Evolutionary conservation across 1,140 invertebrate species (phyloP), one percentile per base, ranked within the genome.

Genomic region (Euwallacea fornicatus): DNA sequence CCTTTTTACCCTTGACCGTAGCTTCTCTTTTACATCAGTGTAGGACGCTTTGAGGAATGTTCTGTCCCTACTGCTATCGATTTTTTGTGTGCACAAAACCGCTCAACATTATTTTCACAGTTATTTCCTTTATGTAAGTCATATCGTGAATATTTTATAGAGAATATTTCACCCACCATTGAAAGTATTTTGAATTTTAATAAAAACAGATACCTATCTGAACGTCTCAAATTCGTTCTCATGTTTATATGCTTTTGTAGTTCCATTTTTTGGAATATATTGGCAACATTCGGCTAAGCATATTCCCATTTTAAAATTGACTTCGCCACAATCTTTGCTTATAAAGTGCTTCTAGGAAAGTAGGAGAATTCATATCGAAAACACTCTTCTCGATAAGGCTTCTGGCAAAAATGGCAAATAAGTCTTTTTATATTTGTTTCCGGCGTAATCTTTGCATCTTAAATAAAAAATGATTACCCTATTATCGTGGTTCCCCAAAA

Each of bases 251-350:
- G 44, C 10, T 46, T 63, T 63, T 63, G 61, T 15, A 47, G 44
- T 63, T 47, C 13, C 10, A 47, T 16, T 63, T 63, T 47, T 50
- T 9, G 21, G 21, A 47, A 63, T 46, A 63, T 47, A 63, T 63
- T 46, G 59, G 59, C 43, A 50, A 63, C n/a, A 43, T 61, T 50
- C 61, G 41, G 15, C 21, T 58, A 21, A 15, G 21, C 59, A 61
- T 61, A 11, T 61, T 42, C 42, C 59, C 59, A 46, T 63, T 63
- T 63, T 63, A 16, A 63, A 47, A 63, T 63, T 63, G 61, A 63
- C 61, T 47, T 46, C 33, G 43, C 44, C 61, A 63, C 61, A 63
- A 63, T 63, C 61, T 61, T 16, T 61, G 21, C 59, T 61, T 61
- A 61, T 61, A 61, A 61, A 61, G 59, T 41, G 21, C 10, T 61